Evolutionary conservation across 2,113 vertebrate genomes (phyloP).

Genomic region (Phalacrocorax aristotelis): DNA sequence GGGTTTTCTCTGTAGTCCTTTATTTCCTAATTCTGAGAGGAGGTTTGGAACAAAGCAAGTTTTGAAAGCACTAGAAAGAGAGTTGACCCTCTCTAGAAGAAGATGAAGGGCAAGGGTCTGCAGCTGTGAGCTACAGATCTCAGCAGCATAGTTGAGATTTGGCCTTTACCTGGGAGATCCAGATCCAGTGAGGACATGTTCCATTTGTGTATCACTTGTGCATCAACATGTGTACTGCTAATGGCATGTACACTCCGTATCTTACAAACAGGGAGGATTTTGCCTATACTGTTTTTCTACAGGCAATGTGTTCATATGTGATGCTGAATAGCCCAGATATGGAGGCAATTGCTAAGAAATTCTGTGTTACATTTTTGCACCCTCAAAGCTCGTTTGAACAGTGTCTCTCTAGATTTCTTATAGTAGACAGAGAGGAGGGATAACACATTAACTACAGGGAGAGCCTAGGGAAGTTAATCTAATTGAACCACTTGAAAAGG

Average conservation of each 20-base stretch:
- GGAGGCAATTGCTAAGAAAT: not conserved
- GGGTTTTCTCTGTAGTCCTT: not conserved
- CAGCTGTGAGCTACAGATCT: not conserved
- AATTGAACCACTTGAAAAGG: not conserved
- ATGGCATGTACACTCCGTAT: rapidly evolving
- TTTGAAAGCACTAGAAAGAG: not conserved
- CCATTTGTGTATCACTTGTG: rapidly evolving
- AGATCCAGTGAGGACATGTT: not conserved
- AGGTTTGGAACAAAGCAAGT: not conserved
- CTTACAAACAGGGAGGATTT: not conserved
- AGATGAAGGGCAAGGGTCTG: not conserved
- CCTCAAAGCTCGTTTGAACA: not conserved
- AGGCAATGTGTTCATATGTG: not conserved
- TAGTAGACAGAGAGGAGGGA: not conserved
- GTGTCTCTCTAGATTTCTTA: not conserved
- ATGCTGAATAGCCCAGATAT: not conserved
- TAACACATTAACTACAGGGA: not conserved
- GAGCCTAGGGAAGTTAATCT: not conserved
- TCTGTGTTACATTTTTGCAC: rapidly evolving
- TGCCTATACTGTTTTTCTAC: not conserved
- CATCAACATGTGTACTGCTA: rapidly evolving
- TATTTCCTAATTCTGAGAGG: not conserved
- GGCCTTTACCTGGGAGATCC: not conserved
- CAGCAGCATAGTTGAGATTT: not conserved
- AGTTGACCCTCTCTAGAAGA: not conserved